phyloP scores from a whole-genome alignment of 2,113 vertebrate species.

The Phalacrocorax carbo region DNA sequence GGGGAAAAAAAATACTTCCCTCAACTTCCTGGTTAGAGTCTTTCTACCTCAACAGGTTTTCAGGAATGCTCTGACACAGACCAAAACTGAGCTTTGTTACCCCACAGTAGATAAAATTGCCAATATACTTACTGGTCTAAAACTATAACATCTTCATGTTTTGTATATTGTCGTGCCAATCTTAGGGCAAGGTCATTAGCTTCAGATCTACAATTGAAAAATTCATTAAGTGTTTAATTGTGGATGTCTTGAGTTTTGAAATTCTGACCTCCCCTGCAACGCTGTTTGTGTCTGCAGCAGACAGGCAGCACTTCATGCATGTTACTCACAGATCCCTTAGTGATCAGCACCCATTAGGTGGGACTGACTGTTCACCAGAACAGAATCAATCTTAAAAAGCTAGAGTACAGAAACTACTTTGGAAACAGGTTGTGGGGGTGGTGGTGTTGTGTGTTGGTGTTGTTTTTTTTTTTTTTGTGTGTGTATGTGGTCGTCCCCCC shows the following conservation, averaged over 20 bases:
- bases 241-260: background rate
- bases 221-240: background rate
- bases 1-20: background rate
- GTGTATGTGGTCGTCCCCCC: too few species aligned
- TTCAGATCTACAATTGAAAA: slow-evolving; percentile 82
- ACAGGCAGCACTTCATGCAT: background rate
- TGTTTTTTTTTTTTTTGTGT: too few species aligned
- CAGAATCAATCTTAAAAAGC: background rate
- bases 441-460: too few species aligned
- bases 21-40: background rate
- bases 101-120: background rate
- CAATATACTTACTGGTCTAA: slow-evolving; percentile 86
- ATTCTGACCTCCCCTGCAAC: background rate
- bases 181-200: slow-evolving; percentile 92
- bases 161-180: slow-evolving; percentile 86
- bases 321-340: background rate
- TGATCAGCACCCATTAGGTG: background rate
- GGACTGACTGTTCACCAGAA: background rate
- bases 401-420: background rate
- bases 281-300: background rate
- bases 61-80: background rate
- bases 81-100: background rate
- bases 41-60: background rate
- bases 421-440: background rate
- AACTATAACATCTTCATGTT: slow-evolving; percentile 86